Evolutionary conservation across 2,888 invertebrate genomes (phyloP), one percentile per base, ranked within the genome.

Genomic region (Sepiola atlantica): DNA sequence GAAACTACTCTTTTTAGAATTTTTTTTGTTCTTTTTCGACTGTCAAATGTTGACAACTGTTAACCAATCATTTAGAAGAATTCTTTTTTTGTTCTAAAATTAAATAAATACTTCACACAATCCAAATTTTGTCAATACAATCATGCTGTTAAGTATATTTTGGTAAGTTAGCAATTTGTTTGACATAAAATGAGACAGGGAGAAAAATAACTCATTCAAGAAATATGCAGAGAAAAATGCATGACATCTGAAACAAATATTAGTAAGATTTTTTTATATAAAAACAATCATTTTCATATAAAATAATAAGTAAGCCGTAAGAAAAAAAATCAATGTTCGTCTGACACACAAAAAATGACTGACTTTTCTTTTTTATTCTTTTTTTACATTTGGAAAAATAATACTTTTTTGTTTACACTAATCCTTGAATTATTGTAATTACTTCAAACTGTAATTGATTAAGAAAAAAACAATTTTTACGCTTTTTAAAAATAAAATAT

Each of bases 101-200:
- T 32, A 77, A 18, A 18, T 32, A 77, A 77, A 77, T n/a, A 77
- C 16, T n/a, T 77, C 77, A 16, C 77, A 32, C 77, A 77, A n/a
- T 32, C 16, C 14, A 14, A 3, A n/a, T 32, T 14, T n/a, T n/a
- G 4, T 77, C 18, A 32, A 4, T 32, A 77, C 28, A 77, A 77
- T n/a, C 77, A 77, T 77, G 77, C 77, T n/a, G 77, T 77, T 77
- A 77, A 32, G 32, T n/a, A 77, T n/a, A 77, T 77, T n/a, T 77
- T 77, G n/a, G 28, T 77, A 77, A n/a, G 10, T 32, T 16, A 32
- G n/a, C 16, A 16, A 14, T n/a, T 77, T 77, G 32, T n/a, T 77
- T 32, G 77, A n/a, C 16, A 77, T 16, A n/a, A n/a, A 77, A 77
- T 77, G 77, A n/a, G n/a, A n/a, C n/a, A 16, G 8, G 32, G 77